phyloP scores from a whole-genome alignment of 2,888 invertebrate species.

The Camponotus fellah region DNA sequence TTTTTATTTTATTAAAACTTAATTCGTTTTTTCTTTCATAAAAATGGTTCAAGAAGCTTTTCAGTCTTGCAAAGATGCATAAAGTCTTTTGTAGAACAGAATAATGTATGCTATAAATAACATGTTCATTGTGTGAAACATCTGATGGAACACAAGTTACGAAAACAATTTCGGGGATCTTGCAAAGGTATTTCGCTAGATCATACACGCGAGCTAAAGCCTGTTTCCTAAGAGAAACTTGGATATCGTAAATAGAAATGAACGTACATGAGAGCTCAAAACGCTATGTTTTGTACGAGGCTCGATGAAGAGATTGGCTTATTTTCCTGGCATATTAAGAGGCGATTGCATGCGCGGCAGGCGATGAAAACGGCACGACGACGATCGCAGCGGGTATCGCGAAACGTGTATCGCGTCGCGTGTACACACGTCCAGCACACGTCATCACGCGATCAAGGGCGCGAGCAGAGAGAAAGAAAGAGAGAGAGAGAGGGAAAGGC shows the following conservation, averaged over 20 bases:
- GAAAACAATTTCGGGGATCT: not conserved
- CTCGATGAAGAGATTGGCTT: conserved; percentile 1
- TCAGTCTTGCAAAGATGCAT: not conserved
- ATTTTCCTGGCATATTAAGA: not conserved
- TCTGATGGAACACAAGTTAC: not conserved
- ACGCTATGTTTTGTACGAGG: not conserved
- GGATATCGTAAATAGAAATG: not conserved
- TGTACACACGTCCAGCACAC: conserved; percentile 78
- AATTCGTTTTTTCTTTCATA: not conserved
- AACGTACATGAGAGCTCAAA: not conserved
- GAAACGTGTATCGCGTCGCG: conserved; percentile 45
- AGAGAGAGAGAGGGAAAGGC: conserved; percentile 43
- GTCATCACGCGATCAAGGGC: conserved; percentile 61
- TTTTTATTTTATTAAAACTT: not conserved
- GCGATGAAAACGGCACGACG: conserved; percentile 35
- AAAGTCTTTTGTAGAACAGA: not conserved
- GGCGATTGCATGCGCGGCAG: not conserved
- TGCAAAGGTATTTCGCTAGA: not conserved
- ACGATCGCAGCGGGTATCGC: conserved; percentile 57
- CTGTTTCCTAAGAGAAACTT: conserved; percentile 6
- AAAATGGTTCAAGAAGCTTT: not conserved
- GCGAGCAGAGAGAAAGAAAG: conserved; percentile 35
- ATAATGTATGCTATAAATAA: not conserved
- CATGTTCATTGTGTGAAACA: not conserved
- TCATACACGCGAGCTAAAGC: not conserved